These are phyloP conservation scores for Cylindroiulus punctatus DNA, from an alignment of 2,888 invertebrate species.

Conservation along the genomic window DNA sequence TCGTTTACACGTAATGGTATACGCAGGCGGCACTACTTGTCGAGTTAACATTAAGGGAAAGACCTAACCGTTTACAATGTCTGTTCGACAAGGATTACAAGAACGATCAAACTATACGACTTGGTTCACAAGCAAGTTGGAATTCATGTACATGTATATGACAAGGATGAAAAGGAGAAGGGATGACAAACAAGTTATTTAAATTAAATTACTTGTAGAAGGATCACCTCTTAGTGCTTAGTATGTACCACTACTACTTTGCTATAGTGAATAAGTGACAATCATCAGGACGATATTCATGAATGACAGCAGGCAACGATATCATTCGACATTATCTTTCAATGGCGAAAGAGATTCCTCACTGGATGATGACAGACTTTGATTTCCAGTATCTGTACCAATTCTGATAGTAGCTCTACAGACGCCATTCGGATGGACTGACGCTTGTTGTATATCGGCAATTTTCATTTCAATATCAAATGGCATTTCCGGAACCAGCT, in stretches of 20 bases:
- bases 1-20: not conserved
- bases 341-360: not conserved
- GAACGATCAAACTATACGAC: not conserved
- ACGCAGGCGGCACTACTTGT: not conserved
- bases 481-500: slow-evolving; percentile 51
- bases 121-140: not conserved
- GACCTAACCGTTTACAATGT: not conserved
- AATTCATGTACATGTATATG: no score
- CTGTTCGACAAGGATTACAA: slow-evolving; percentile 9
- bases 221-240: no score
- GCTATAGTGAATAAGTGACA: no score
- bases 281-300: no score
- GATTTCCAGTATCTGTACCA: not conserved
- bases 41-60: not conserved
- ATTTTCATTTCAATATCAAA: slow-evolving; percentile 50
- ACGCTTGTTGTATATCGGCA: not conserved
- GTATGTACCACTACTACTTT: no score
- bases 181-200: not conserved
- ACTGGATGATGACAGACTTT: slow-evolving; percentile 16
- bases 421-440: not conserved
- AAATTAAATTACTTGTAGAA: no score
- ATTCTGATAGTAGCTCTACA: slow-evolving; percentile 31
- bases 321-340: not conserved
- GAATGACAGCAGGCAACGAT: no score
- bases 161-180: not conserved